Conservation (phyloP, 1,140 invertebrate genomes). For the Drosophila teissieri region DNA sequence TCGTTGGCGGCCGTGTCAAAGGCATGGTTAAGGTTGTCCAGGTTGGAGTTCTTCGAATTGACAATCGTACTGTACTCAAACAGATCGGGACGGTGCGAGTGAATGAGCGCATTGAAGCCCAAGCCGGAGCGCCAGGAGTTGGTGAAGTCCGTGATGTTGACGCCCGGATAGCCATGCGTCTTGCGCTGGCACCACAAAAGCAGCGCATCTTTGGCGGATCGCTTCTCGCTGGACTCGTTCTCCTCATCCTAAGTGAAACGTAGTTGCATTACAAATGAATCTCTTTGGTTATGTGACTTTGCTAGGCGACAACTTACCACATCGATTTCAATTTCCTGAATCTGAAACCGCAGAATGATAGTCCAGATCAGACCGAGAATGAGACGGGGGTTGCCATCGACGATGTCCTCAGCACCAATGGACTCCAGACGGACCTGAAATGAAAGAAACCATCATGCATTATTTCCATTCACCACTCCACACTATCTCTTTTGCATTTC, state of each 20-base stretch:
- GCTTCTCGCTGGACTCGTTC: slow-evolving; percentile 98
- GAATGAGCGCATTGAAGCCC: slow-evolving; percentile 98
- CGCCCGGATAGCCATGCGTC: slow-evolving; percentile 95
- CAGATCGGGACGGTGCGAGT: slow-evolving; percentile 96
- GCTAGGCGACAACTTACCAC: slow-evolving; percentile 88
- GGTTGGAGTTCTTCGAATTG: slow-evolving; percentile 88
- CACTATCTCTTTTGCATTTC: slow-evolving; percentile 23
- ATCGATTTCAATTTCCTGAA: slow-evolving; percentile 99
- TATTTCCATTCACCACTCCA: slow-evolving; percentile 42
- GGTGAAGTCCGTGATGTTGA: slow-evolving; percentile 93
- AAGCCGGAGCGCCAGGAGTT: slow-evolving; percentile 97
- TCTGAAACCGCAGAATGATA: slow-evolving; percentile 98
- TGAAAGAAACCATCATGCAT: slow-evolving; percentile 21
- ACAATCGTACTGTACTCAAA: slow-evolving; percentile 93
- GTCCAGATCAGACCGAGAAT: slow-evolving; percentile 99
- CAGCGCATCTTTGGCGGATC: slow-evolving; percentile 99
- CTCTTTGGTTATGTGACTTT: background rate
- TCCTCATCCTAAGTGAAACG: slow-evolving; percentile 92
- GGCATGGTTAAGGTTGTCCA: slow-evolving; percentile 97
- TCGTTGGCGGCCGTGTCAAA: slow-evolving; percentile 97
- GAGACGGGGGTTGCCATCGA: slow-evolving; percentile 97
- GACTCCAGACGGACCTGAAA: slow-evolving; percentile 87
- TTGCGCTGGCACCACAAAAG: slow-evolving; percentile 99
- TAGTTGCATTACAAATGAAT: background rate
- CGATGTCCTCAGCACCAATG: slow-evolving; percentile 99